These are phyloP conservation scores for Ageneiosus marmoratus DNA, from an alignment of 2,113 vertebrate genomes.

Conservation along the genomic window DNA sequence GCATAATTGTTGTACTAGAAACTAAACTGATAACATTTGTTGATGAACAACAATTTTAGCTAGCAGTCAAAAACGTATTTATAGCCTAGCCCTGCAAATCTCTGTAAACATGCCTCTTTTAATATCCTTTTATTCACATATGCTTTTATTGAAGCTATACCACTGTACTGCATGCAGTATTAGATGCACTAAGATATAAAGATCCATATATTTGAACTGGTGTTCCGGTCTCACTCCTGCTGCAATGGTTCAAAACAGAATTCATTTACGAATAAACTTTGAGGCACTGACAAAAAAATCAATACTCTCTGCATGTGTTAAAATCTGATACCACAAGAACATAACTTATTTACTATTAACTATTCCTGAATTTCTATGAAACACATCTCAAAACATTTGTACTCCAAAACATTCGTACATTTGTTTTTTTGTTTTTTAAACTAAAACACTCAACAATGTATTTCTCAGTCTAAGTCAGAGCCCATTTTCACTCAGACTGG, in stretches of 20 bases:
- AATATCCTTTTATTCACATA: neutral
- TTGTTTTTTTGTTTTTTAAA: no score
- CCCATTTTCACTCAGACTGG: neutral
- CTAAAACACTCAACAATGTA: neutral
- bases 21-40: neutral
- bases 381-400: neutral
- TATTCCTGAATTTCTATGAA: neutral
- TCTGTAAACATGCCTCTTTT: neutral
- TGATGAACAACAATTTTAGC: neutral
- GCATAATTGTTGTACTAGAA: neutral
- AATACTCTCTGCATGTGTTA: neutral
- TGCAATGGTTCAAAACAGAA: neutral
- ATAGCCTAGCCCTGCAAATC: constrained; percentile 3
- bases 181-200: neutral
- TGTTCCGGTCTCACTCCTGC: neutral
- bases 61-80: neutral
- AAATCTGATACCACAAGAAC: neutral
- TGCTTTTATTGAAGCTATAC: neutral
- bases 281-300: neutral
- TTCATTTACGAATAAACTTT: neutral
- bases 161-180: neutral
- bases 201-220: neutral
- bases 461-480: neutral
- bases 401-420: neutral
- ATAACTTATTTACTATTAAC: neutral